Evolutionary conservation across 2,113 vertebrate species (phyloP), one percentile per base, ranked within the genome.

Genomic region (Dolichotis patagonum): DNA sequence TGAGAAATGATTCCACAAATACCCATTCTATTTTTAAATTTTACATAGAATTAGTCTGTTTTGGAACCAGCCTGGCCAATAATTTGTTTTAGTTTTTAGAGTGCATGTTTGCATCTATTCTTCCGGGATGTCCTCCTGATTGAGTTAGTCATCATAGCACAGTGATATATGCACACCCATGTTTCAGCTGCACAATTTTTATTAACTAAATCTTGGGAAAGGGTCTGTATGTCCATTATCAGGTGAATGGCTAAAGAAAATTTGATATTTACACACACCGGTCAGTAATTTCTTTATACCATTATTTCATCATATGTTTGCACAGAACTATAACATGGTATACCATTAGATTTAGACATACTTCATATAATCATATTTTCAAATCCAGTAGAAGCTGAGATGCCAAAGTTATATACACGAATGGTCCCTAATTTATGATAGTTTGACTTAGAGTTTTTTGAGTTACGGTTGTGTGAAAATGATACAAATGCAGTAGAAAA

Each of bases 331-430:
- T 75, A 52, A 73, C 16, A 63, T 65, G 41, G 19, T 19, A 93
- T 85, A 41, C 65, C 41, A 52, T 73, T 77, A 80, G 71, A 82
- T 71, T 77, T 86, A n/a, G 30, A 73, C 28, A 22, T 52, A 49
- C 7, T 75, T 14, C 35, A 63, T 49, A 3, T 16, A 88, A 46
- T 86, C 17, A 11, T 67, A 38, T 67, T 93, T 86, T 90, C 30
- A 90, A 94, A 96, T 88, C 56, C 54, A 80, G 22, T 46, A 38
- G 54, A 82, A 92, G 38, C n/a, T 91, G 17, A 32, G 84, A 43
- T 63, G 2, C 49, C 84, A 87, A 43, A 56, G 7, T 63, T 81
- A 19, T 7, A 28, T 28, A n/a, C 0, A 49, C 12, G 43, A 46
- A 19, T 62, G 56, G 2, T n/a, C 35, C 20, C 43, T 43, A 75